These are phyloP conservation scores for Trichomycterus rosablanca DNA, from an alignment of 2,113 vertebrate genomes.

Conservation along the genomic window DNA sequence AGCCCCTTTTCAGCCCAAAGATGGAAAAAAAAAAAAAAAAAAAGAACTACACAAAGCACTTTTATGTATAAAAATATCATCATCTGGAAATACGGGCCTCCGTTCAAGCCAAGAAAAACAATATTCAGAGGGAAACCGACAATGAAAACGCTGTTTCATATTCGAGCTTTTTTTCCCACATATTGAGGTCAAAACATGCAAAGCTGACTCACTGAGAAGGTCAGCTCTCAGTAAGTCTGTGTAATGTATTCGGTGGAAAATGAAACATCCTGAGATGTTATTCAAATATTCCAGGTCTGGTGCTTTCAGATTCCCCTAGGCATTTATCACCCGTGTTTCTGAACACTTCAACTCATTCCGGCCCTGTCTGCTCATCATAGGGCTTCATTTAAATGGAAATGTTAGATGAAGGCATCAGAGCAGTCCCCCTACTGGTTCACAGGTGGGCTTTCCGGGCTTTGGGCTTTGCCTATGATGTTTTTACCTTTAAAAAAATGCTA, in stretches of 20 bases:
- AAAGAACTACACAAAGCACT: constrained; percentile 1
- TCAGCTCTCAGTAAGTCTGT: background rate
- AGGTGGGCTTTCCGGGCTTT: no score
- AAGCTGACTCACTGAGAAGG: background rate
- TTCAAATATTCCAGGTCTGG: constrained; percentile 12
- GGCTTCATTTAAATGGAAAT: constrained; percentile 8
- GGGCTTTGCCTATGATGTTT: no score
- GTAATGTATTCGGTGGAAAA: constrained; percentile 10
- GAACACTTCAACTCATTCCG: background rate
- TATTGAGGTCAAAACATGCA: constrained; percentile 18
- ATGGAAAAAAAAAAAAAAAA: constrained; percentile 27
- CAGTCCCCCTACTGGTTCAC: no score
- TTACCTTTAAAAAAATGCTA: no score
- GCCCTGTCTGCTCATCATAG: background rate
- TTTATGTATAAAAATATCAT: constrained; percentile 20
- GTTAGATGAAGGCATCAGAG: background rate
- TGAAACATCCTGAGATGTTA: constrained; percentile 11
- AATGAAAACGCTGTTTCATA: background rate
- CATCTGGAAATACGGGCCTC: background rate
- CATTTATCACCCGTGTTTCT: constrained; percentile 2
- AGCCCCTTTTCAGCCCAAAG: background rate
- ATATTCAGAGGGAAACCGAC: background rate
- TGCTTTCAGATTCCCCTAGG: constrained; percentile 11
- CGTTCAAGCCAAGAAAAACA: constrained; percentile 5
- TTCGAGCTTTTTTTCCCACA: background rate